Conservation (phyloP, 2,888 invertebrate genomes). For the Macropis europaea region DNA sequence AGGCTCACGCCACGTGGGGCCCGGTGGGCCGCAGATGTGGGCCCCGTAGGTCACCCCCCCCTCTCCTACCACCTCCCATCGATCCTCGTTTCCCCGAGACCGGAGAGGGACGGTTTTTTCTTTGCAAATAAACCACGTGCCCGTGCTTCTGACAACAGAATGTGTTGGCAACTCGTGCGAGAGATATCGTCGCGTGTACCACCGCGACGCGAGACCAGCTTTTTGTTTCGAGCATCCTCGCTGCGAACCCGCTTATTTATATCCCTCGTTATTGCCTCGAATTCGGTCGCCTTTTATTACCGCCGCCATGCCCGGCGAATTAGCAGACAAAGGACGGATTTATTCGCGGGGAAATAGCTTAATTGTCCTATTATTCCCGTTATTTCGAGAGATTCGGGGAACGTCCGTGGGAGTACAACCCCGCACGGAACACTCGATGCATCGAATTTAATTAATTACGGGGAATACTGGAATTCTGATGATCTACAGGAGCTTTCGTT, state of each 20-base stretch:
- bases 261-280: conserved; percentile 9
- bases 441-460: no score
- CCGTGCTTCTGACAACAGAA: conserved; percentile 17
- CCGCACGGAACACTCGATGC: no score
- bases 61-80: conserved; percentile 2
- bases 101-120: conserved; percentile 28
- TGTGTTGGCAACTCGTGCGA: conserved; percentile 29
- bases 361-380: no score
- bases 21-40: conserved; percentile 58
- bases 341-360: no score
- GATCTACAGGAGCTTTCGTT: no score
- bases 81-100: neutral
- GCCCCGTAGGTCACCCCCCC: conserved; percentile 24
- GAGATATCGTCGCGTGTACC: conserved; percentile 46
- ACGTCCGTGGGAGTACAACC: no score
- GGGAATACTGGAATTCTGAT: no score
- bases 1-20: conserved; percentile 63
- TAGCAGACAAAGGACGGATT: neutral
- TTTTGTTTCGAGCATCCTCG: conserved; percentile 8
- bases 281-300: conserved; percentile 1
- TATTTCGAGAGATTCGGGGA: no score
- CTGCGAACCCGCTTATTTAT: conserved; percentile 10
- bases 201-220: conserved; percentile 33
- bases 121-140: conserved; percentile 63
- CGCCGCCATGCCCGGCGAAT: neutral